Evolutionary conservation across 2,797 vertebrate genomes (phyloP), one percentile per base, ranked within the genome.

Genomic region (Melanotaenia parkinsoni): DNA sequence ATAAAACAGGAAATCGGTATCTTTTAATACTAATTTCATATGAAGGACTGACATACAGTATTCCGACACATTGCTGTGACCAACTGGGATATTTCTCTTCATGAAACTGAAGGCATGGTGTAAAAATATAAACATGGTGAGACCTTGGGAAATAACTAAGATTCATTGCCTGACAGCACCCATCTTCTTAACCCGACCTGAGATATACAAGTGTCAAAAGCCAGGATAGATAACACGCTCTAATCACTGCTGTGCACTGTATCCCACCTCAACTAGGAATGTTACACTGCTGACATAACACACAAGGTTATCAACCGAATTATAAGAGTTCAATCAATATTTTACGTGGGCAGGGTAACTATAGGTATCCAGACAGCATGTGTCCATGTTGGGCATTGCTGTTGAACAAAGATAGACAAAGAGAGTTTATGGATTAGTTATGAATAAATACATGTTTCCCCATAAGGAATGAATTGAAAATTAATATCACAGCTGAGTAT

Each of bases 181-280:
- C 59, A 76, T 87, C 85, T 87, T 89, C 82, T 81, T 82, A 84
- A 83, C 77, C 72, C 69, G 70, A 67, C 62, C 70, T 82, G 72
- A 77, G 80, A 89, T 86, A 90, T 82, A 78, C 77, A 74, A 79
- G 85, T 89, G 89, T 91, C 85, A 91, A 87, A 92, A 76, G 85
- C 77, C 72, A 78, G 81, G 53, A 9, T 45, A 82, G 88, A 92
- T 89, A 88, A 88, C 73, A 64, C 1, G 28, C 87, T 86, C 74
- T 89, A 91, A 91, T 89, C 89, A 87, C 86, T 82, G 77, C 78
- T 91, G 90, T 91, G 85, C 80, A 67, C 74, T 84, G 45, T 79
- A 76, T 81, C 75, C 65, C 62, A 72, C 74, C 76, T 87, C 73
- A 7, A 67, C 72, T 54, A 60, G 74, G 79, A 85, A 88, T 83